These are phyloP conservation scores for Penaeus monodon DNA, from an alignment of 2,888 invertebrate genomes.

Conservation along the genomic window DNA sequence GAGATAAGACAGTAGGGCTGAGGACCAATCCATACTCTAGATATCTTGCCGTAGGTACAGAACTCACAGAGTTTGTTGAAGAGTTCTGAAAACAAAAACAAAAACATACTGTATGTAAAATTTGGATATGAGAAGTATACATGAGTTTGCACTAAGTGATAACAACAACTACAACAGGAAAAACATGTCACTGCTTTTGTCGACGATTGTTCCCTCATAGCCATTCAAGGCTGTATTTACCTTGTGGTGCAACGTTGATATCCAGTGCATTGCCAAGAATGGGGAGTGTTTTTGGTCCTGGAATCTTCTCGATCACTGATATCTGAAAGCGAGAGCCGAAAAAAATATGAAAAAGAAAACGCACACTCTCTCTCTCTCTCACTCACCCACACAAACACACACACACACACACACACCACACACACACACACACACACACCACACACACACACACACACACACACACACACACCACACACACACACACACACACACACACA, in stretches of 20 bases:
- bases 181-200: too few species aligned
- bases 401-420: too few species aligned
- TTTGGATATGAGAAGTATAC: background rate
- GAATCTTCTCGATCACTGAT: conserved; percentile 73
- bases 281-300: conserved; percentile 75
- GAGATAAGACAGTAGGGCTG: conserved; percentile 7
- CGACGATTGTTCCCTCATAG: too few species aligned
- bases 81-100: background rate
- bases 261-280: conserved; percentile 77
- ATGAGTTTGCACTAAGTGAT: too few species aligned
- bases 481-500: too few species aligned
- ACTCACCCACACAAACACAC: too few species aligned
- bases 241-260: conserved; percentile 75
- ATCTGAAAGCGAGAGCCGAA: conserved; percentile 66
- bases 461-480: too few species aligned
- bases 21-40: conserved; percentile 22
- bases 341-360: background rate
- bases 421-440: too few species aligned
- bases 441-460: too few species aligned
- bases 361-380: too few species aligned
- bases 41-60: conserved; percentile 45
- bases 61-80: background rate
- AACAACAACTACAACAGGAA: too few species aligned
- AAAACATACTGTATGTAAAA: background rate
- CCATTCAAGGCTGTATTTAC: conserved; percentile 69